Percentiles rank a stretch among this genome's conserved stretches.
phyloP scores from a whole-genome alignment of 2,797 vertebrate genomes.

The Protosalanx chinensis region DNA sequence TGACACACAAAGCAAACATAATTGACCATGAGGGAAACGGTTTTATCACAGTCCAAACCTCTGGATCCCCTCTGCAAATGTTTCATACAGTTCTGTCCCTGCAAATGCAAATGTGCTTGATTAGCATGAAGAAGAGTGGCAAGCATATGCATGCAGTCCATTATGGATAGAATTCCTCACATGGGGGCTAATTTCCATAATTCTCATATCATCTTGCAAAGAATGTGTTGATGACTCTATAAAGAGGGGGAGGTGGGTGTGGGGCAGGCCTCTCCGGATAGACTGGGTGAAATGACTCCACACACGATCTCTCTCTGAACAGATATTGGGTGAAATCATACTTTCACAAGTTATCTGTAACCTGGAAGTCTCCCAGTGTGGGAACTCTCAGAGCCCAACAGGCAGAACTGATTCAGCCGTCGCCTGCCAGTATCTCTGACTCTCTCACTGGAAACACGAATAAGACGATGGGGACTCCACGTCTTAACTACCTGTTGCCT shows the following conservation, averaged over 20 bases:
- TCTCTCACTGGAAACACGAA: slow-evolving; percentile 41
- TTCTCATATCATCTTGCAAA: slow-evolving; percentile 29
- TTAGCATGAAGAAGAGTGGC: not conserved
- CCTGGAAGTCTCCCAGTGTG: not conserved
- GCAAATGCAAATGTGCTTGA: slow-evolving; percentile 12
- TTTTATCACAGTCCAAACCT: slow-evolving; percentile 5
- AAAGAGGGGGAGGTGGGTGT: slow-evolving; percentile 26
- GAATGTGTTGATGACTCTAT: slow-evolving; percentile 20
- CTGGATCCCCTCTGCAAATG: slow-evolving; percentile 15
- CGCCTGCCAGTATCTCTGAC: not conserved
- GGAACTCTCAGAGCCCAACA: too few relatives aligned
- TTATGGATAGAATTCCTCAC: not conserved
- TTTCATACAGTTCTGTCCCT: slow-evolving; percentile 15
- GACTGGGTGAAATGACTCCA: not conserved
- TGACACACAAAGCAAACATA: slow-evolving; percentile 18
- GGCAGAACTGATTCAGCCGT: not conserved
- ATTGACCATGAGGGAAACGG: slow-evolving; percentile 14
- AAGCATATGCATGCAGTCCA: not conserved
- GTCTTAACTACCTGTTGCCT: slow-evolving; percentile 30
- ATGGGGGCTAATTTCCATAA: slow-evolving; percentile 22
- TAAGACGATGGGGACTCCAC: slow-evolving; percentile 26
- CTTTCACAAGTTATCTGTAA: not conserved
- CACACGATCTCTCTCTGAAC: not conserved
- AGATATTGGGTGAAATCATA: too few relatives aligned
- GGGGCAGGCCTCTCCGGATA: not conserved